A percentile compares a stretch with the other conserved stretches of the same genome.
Evolutionary conservation across 2,113 vertebrate species (phyloP).

Genomic region (Corythoichthys haematopterus): DNA sequence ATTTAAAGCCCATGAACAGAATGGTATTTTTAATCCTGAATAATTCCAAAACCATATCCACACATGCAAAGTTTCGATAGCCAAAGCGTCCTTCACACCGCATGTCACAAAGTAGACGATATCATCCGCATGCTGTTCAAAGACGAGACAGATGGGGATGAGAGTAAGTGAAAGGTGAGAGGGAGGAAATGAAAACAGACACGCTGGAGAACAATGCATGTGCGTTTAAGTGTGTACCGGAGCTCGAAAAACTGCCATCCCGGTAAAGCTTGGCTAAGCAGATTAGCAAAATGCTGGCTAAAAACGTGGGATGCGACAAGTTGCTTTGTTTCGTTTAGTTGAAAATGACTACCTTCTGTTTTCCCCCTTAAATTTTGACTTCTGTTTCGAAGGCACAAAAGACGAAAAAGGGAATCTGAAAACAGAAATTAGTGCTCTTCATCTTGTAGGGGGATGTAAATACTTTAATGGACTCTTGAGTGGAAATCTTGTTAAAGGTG

Average conservation of each 20-base stretch:
- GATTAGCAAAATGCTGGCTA: slow-evolving; percentile 59
- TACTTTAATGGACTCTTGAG: slow-evolving; percentile 37
- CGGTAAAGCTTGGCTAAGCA: slow-evolving; percentile 58
- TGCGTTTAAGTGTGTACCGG: slow-evolving; percentile 17
- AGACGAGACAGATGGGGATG: slow-evolving; percentile 53
- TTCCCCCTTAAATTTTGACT: no score
- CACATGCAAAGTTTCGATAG: not conserved
- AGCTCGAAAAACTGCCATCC: slow-evolving; percentile 42
- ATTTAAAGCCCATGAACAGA: no score
- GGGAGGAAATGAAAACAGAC: slow-evolving; percentile 51
- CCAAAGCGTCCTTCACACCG: not conserved
- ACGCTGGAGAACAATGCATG: slow-evolving; percentile 16
- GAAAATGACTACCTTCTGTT: no score
- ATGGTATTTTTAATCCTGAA: no score
- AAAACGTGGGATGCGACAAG: no score
- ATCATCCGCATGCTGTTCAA: slow-evolving; percentile 10
- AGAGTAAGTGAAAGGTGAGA: slow-evolving; percentile 55
- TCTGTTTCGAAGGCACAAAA: no score
- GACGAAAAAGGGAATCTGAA: no score
- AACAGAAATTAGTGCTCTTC: no score
- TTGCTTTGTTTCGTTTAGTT: no score
- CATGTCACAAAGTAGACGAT: slow-evolving; percentile 9
- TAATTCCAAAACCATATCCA: not conserved
- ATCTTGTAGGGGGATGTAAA: no score
- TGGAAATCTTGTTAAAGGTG: slow-evolving; percentile 23